Evolutionary conservation across 2,888 invertebrate genomes (phyloP).

Genomic region (Drosophila imparisetae): DNA sequence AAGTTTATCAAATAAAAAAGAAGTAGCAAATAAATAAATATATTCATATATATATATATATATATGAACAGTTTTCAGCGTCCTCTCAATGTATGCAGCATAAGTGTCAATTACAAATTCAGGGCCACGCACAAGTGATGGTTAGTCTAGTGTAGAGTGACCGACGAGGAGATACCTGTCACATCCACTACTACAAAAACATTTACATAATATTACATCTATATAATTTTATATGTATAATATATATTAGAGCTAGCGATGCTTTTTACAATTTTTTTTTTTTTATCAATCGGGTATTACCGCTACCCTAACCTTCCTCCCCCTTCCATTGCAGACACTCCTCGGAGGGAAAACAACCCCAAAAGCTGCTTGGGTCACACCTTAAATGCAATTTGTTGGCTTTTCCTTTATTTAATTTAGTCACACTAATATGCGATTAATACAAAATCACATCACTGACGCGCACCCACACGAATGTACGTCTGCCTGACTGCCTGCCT

Average conservation of each 20-base stretch:
- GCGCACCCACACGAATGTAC: conserved; percentile 34
- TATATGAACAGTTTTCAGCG: too few species aligned
- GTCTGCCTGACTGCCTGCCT: not conserved
- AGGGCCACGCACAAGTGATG: not conserved
- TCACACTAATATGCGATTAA: conserved; percentile 45
- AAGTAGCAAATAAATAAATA: not conserved
- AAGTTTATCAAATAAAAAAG: not conserved
- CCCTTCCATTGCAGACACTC: not conserved
- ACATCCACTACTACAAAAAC: not conserved
- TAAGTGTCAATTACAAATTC: conserved; percentile 2
- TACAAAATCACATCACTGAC: conserved; percentile 38
- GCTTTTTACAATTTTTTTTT: not conserved
- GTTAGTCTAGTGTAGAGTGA: not conserved
- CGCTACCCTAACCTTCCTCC: not conserved
- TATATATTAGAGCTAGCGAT: not conserved
- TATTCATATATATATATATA: not conserved
- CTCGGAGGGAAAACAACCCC: conserved; percentile 3
- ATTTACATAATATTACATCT: not conserved
- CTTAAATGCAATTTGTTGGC: conserved; percentile 5
- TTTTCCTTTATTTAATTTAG: conserved; percentile 22
- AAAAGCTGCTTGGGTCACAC: conserved; percentile 18
- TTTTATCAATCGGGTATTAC: not conserved
- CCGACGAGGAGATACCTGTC: not conserved
- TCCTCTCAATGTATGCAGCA: not conserved
- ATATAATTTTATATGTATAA: not conserved